Conservation (phyloP, 53 echinoderm and acorn worm genomes). For the Pentamera pediparva region DNA sequence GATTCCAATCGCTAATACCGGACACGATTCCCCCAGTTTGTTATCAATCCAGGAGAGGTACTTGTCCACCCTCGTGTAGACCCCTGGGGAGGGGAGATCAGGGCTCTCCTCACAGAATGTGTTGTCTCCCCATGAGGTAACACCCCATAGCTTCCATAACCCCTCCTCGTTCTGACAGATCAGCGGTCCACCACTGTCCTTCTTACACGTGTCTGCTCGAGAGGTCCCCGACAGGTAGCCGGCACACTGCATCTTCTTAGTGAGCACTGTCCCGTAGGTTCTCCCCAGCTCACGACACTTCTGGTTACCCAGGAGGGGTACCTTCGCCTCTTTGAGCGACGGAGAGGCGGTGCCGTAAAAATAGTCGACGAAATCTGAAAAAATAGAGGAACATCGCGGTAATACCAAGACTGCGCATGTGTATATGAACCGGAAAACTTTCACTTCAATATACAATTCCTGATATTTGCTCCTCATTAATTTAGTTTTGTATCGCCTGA, state of each 20-base stretch:
- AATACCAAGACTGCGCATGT: too few relatives aligned
- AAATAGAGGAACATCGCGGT: background rate
- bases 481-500: too few relatives aligned
- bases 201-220: slow-evolving; percentile 82
- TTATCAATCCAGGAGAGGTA: slow-evolving; percentile 75
- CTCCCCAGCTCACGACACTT: slow-evolving; percentile 37
- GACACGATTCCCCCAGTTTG: slow-evolving; percentile 33
- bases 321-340: slow-evolving; percentile 54
- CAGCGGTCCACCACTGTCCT: slow-evolving; percentile 95
- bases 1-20: too few relatives aligned
- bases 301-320: slow-evolving; percentile 55
- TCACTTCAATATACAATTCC: too few relatives aligned
- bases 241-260: slow-evolving; percentile 77
- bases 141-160: slow-evolving; percentile 66
- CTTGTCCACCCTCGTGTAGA: slow-evolving; percentile 69
- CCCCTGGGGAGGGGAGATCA: slow-evolving; percentile 57
- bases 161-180: slow-evolving; percentile 66
- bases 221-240: slow-evolving; percentile 48
- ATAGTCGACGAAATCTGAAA: slow-evolving; percentile 40
- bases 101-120: slow-evolving; percentile 56
- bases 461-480: too few relatives aligned
- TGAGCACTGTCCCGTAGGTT: slow-evolving; percentile 65
- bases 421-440: too few relatives aligned
- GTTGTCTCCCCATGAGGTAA: slow-evolving; percentile 95
- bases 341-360: slow-evolving; percentile 31